Conservation (phyloP, 1,140 invertebrate species). For the Asobara japonica region DNA sequence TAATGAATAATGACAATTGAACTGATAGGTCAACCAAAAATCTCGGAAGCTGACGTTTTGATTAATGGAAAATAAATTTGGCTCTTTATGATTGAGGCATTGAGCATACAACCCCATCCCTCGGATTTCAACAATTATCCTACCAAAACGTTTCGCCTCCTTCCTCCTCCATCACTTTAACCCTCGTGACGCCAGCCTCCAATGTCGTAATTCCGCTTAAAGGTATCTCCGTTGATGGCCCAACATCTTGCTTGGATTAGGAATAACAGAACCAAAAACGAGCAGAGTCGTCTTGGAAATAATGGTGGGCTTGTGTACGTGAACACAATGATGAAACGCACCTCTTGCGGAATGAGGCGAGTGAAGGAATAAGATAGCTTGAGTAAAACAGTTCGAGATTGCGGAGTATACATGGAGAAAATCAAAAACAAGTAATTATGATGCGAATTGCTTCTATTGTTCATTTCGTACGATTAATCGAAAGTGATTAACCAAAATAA, state of each 20-base stretch:
- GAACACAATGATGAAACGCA: not conserved
- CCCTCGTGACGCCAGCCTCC: slow-evolving; percentile 23
- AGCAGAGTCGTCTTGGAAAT: not conserved
- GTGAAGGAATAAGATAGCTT: slow-evolving; percentile 23
- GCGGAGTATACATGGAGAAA: slow-evolving; percentile 23
- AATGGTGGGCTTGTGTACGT: not conserved
- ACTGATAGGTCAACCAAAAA: too few species aligned
- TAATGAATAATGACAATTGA: not conserved
- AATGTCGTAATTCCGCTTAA: slow-evolving; percentile 35
- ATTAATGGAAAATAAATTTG: not conserved
- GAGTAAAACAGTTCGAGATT: not conserved
- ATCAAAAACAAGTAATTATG: slow-evolving; percentile 47
- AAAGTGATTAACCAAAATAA: too few species aligned
- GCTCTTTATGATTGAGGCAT: not conserved
- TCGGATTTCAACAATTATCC: slow-evolving; percentile 25
- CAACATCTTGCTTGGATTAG: slow-evolving; percentile 55
- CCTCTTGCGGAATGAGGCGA: not conserved
- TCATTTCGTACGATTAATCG: too few species aligned
- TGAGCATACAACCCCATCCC: not conserved
- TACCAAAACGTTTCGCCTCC: not conserved
- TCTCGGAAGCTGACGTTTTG: too few species aligned
- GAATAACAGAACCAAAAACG: slow-evolving; percentile 35
- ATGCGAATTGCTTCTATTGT: not conserved
- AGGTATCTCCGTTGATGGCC: slow-evolving; percentile 30
- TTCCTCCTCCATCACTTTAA: slow-evolving; percentile 14